Conservation (phyloP, 2,888 invertebrate genomes). For the Ypsolopha sequella region DNA sequence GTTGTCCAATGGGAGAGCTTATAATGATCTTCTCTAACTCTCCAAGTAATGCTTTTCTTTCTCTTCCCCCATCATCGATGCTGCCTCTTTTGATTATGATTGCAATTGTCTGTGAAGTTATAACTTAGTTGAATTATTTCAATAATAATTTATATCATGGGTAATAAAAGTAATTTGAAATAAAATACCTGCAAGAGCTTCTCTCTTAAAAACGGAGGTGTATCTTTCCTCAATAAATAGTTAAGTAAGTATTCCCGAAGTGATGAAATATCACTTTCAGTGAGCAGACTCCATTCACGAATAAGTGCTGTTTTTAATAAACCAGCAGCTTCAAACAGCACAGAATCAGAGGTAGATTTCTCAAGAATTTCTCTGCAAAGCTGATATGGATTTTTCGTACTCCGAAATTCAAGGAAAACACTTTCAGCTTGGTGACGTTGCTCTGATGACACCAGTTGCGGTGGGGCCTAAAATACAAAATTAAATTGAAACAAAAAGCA, state of each 20-base stretch:
- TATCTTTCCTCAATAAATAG: constrained; percentile 77
- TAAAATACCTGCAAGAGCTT: constrained; percentile 73
- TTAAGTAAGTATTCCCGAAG: constrained; percentile 83
- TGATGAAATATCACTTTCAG: constrained; percentile 76
- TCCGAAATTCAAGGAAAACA: constrained; percentile 85
- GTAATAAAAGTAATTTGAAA: background rate
- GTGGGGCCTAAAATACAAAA: constrained; percentile 74
- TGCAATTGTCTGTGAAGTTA: constrained; percentile 76
- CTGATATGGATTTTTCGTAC: constrained; percentile 84
- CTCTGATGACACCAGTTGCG: constrained; percentile 80
- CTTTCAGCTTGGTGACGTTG: constrained; percentile 86
- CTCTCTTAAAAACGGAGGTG: constrained; percentile 83
- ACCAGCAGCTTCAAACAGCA: constrained; percentile 89
- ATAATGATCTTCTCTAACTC: constrained; percentile 84
- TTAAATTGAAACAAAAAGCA: too few relatives aligned
- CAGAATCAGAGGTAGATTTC: constrained; percentile 79
- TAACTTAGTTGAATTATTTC: background rate
- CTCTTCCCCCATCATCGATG: constrained; percentile 78
- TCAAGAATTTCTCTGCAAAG: constrained; percentile 85
- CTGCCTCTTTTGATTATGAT: constrained; percentile 90
- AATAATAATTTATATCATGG: background rate
- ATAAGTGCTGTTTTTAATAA: constrained; percentile 85
- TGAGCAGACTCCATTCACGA: constrained; percentile 84
- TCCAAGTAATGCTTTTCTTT: constrained; percentile 75
- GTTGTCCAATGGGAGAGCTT: constrained; percentile 82